These are phyloP conservation scores for Cyanoramphus novaezelandiae DNA, from an alignment of 2,113 vertebrate species.

Conservation along the genomic window DNA sequence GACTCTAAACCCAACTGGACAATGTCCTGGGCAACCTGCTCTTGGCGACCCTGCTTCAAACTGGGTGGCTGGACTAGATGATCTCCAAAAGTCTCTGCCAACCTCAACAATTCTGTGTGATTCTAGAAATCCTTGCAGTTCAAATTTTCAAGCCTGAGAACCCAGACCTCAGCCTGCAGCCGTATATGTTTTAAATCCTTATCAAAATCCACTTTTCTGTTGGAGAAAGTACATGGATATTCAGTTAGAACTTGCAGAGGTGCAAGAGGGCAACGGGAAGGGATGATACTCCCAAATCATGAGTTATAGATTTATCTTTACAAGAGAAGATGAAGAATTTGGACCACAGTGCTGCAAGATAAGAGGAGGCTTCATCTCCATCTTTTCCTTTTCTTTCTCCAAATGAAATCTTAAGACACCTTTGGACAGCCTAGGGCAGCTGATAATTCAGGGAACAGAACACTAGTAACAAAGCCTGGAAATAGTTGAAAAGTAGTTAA, in stretches of 20 bases:
- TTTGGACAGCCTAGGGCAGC: neutral
- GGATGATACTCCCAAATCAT: neutral
- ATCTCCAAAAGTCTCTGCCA: neutral
- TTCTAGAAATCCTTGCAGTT: neutral
- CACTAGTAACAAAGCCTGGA: neutral
- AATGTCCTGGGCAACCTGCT: neutral
- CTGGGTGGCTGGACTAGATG: neutral
- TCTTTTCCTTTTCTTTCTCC: neutral
- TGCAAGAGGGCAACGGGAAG: neutral
- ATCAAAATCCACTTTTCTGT: neutral
- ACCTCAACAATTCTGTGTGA: rapidly evolving
- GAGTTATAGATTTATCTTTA: neutral
- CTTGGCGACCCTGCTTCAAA: neutral
- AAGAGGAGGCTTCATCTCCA: neutral
- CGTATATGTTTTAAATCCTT: neutral
- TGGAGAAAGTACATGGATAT: neutral
- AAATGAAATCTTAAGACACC: neutral
- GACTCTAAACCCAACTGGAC: neutral
- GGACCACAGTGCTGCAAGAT: neutral
- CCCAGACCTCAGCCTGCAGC: neutral
- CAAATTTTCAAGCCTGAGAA: neutral
- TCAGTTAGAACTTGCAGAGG: neutral
- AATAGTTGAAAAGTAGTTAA: neutral
- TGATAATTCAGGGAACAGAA: neutral
- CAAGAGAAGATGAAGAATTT: neutral